Evolutionary conservation across 2,113 vertebrate genomes (phyloP).

Genomic region (Tragulus kanchil): DNA sequence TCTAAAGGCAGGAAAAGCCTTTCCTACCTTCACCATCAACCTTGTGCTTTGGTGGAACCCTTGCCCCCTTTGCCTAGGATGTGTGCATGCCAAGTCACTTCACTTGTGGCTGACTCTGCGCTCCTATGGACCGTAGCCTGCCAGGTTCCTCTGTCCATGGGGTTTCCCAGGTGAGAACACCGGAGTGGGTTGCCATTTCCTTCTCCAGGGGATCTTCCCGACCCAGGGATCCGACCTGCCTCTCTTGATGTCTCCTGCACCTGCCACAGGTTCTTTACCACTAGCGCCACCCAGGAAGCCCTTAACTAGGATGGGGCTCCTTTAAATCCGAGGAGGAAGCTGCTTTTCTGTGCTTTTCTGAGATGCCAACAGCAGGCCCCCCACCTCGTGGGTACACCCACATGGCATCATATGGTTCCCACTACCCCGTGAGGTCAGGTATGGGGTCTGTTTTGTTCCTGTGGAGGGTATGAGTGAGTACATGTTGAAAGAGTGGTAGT

Average conservation of each 20-base stretch:
- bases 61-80: background rate
- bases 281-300: background rate
- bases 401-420: background rate
- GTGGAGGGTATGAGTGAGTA: background rate
- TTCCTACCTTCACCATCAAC: too few species aligned
- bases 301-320: background rate
- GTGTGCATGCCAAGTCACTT: background rate
- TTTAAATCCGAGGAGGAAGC: background rate
- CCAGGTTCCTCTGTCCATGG: background rate
- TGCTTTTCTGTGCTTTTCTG: background rate
- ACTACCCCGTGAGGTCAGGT: background rate
- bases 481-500: background rate
- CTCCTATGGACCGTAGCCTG: background rate
- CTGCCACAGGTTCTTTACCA: background rate
- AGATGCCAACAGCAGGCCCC: background rate
- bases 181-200: background rate
- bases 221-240: background rate
- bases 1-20: background rate
- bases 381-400: background rate
- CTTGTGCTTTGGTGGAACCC: background rate
- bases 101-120: background rate
- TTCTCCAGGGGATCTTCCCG: background rate
- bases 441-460: slow-evolving; percentile 35
- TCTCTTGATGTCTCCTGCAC: background rate
- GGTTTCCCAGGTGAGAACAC: background rate